phyloP scores from a whole-genome alignment of 2,113 vertebrate genomes.

The Perognathus longimembris region DNA sequence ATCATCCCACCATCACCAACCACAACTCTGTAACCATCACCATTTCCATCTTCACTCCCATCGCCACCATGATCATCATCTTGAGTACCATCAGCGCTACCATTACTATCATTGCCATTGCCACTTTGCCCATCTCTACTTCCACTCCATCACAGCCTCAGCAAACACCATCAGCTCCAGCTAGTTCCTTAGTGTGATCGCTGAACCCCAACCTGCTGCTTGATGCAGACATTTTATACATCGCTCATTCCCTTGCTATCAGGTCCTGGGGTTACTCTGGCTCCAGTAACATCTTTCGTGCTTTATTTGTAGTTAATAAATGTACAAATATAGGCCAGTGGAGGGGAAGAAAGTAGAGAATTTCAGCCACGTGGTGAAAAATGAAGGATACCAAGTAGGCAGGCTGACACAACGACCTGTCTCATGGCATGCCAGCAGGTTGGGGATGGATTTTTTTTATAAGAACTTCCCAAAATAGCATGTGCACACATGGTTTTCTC shows the following conservation, averaged over 20 bases:
- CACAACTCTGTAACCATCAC: too few species aligned
- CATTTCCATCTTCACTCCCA: background rate
- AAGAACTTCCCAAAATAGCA: conserved; percentile 81
- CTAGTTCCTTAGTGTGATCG: background rate
- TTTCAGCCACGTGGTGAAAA: conserved; percentile 57
- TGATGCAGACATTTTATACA: background rate
- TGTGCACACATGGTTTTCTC: conserved; percentile 81
- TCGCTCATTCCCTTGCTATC: background rate
- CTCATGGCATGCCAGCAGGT: conserved; percentile 49
- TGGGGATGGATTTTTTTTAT: conserved; percentile 77
- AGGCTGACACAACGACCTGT: conserved; percentile 63
- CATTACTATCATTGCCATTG: too few species aligned
- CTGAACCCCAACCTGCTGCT: background rate
- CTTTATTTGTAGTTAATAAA: conserved; percentile 65
- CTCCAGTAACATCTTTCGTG: conserved; percentile 40
- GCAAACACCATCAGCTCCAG: background rate
- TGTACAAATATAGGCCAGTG: conserved; percentile 70
- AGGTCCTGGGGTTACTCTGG: conserved; percentile 16
- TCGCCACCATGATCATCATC: too few species aligned
- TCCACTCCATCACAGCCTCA: background rate
- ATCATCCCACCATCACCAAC: background rate
- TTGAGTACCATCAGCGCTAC: too few species aligned
- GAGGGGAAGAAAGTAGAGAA: conserved; percentile 18
- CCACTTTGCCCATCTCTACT: too few species aligned
- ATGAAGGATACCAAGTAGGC: conserved; percentile 32